phyloP scores from a whole-genome alignment of 2,888 invertebrate species.

The Lordiphosa fenestrarum region DNA sequence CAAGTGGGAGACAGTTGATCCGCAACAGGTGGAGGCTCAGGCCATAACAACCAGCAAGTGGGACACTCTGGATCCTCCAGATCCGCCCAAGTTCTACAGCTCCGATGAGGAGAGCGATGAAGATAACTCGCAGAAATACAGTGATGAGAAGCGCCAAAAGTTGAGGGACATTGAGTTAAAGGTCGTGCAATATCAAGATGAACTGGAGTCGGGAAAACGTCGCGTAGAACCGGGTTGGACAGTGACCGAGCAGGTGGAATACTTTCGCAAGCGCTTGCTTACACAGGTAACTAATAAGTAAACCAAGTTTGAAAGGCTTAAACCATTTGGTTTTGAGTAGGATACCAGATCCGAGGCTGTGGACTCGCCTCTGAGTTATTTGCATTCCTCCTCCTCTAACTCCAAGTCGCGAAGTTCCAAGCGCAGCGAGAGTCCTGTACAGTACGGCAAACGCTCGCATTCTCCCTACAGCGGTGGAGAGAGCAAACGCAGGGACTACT shows the following conservation, averaged over 20 bases:
- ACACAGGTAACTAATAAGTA: conserved; percentile 85
- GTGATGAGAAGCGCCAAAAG: conserved; percentile 87
- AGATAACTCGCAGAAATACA: conserved; percentile 82
- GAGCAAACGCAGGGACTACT: conserved; percentile 39
- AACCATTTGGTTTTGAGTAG: conserved; percentile 27
- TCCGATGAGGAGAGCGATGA: conserved; percentile 73
- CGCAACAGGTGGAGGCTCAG: conserved; percentile 89
- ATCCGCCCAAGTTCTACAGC: conserved; percentile 79
- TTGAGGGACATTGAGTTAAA: conserved; percentile 96
- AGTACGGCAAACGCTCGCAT: conserved; percentile 79
- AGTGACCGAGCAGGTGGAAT: conserved; percentile 91
- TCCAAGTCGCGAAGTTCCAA: conserved; percentile 42
- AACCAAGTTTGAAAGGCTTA: background rate
- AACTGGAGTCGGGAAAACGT: conserved; percentile 92
- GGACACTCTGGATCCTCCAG: conserved; percentile 86
- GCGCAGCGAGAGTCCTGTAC: conserved; percentile 62
- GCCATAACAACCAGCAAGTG: conserved; percentile 94
- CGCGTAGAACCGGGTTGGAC: conserved; percentile 87
- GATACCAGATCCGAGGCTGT: conserved; percentile 46
- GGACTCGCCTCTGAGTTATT: conserved; percentile 71
- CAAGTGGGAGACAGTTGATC: conserved; percentile 98
- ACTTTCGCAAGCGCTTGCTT: conserved; percentile 93
- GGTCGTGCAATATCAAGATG: conserved; percentile 97
- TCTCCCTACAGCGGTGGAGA: conserved; percentile 78
- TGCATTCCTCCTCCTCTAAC: conserved; percentile 36